Conservation (phyloP, 2,797 vertebrate genomes). For the Phylloscopus collybita region DNA sequence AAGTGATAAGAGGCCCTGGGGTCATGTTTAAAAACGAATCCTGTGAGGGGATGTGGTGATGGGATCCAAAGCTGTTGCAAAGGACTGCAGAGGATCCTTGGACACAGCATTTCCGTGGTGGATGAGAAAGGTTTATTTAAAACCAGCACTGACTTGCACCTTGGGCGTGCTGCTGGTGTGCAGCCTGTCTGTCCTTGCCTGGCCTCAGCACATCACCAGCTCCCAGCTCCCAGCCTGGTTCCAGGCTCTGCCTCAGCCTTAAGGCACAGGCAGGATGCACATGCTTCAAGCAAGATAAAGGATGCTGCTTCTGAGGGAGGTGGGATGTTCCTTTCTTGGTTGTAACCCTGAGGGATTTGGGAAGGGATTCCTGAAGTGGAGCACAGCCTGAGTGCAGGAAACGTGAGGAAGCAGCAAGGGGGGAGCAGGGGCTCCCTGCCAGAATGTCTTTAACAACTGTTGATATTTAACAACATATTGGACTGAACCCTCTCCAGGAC, state of each 20-base stretch:
- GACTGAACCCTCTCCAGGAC: background rate
- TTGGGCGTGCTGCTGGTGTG: background rate
- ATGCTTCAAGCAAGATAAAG: background rate
- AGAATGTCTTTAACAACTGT: background rate
- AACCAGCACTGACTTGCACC: background rate
- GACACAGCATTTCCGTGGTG: background rate
- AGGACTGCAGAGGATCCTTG: background rate
- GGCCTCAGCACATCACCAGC: background rate
- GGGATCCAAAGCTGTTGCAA: background rate
- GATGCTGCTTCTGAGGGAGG: background rate
- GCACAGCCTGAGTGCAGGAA: background rate
- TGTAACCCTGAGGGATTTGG: background rate
- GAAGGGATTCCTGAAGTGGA: background rate
- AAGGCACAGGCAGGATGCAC: background rate
- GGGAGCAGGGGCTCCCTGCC: background rate
- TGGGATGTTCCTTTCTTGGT: background rate
- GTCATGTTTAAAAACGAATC: fast-evolving
- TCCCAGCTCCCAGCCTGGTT: background rate
- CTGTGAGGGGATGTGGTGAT: background rate
- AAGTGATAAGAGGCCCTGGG: background rate
- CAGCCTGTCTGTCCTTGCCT: background rate
- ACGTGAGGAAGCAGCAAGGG: background rate
- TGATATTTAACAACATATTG: background rate
- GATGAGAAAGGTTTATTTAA: background rate
- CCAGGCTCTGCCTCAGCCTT: background rate